A percentile compares a stretch with the other conserved stretches of the same genome.
These are phyloP conservation scores for Biston stratarius DNA, from an alignment of 2,888 invertebrate species.

Conservation along the genomic window DNA sequence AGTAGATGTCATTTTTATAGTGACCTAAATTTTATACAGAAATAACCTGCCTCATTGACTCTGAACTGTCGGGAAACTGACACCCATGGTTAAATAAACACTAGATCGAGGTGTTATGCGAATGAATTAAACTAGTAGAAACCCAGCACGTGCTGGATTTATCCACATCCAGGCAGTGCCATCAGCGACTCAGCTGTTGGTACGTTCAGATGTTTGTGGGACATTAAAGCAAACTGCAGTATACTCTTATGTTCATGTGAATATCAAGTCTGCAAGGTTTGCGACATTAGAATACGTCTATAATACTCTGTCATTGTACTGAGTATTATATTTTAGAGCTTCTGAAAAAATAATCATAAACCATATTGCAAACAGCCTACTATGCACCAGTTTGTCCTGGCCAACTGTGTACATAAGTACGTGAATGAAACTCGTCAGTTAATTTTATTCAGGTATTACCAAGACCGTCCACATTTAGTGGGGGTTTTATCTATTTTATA, in stretches of 20 bases:
- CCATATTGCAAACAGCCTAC: no score
- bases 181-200: conserved; percentile 57
- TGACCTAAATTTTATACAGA: conserved; percentile 20
- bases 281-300: conserved; percentile 52
- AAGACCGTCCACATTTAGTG: no score
- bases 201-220: conserved; percentile 80
- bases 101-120: not conserved
- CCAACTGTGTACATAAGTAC: no score
- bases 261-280: conserved; percentile 58
- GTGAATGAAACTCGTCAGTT: no score
- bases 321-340: not conserved
- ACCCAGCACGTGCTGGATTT: not conserved
- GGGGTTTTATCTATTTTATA: no score
- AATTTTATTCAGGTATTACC: no score
- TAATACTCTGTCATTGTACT: not conserved
- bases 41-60: conserved; percentile 23
- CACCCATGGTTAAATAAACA: conserved; percentile 11
- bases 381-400: no score
- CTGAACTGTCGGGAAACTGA: conserved; percentile 10
- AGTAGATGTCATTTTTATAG: conserved; percentile 7
- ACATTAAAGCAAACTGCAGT: conserved; percentile 63
- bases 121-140: not conserved
- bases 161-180: conserved; percentile 81
- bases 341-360: not conserved
- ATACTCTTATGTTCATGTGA: conserved; percentile 56